These are phyloP conservation scores for Malacoctenus gilli DNA, from an alignment of 2,797 vertebrate genomes.

Conservation along the genomic window DNA sequence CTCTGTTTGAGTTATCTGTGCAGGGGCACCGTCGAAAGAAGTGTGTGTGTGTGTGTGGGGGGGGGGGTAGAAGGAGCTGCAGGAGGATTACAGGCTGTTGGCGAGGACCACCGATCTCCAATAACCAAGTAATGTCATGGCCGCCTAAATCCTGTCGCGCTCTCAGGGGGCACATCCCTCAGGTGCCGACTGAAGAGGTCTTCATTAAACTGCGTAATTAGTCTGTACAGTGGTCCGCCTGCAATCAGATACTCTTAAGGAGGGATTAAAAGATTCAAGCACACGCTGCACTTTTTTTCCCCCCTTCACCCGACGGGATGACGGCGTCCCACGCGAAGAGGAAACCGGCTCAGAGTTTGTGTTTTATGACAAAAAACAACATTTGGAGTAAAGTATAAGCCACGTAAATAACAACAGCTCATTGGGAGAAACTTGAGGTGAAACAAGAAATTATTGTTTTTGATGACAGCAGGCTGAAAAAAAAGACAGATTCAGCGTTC, in stretches of 20 bases:
- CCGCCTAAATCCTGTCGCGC: constrained; percentile 39
- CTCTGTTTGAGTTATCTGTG: constrained; percentile 5
- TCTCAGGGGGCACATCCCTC: constrained; percentile 28
- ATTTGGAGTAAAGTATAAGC: no score
- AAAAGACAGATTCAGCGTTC: no score
- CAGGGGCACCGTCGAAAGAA: constrained; percentile 7
- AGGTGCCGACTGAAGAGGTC: constrained; percentile 20
- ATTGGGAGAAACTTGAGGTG: no score
- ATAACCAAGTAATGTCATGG: constrained; percentile 41
- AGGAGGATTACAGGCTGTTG: constrained; percentile 24
- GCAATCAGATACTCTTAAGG: constrained; percentile 5
- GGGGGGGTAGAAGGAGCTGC: constrained; percentile 19
- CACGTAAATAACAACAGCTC: no score
- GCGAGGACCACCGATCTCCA: constrained; percentile 18
- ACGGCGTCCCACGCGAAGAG: neutral
- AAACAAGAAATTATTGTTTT: no score
- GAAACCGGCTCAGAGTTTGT: neutral
- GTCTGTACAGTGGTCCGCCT: neutral
- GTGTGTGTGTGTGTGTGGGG: no score
- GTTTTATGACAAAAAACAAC: no score
- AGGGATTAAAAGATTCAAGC: constrained; percentile 30
- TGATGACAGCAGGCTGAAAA: no score
- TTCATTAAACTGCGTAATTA: constrained; percentile 44
- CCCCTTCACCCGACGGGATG: constrained; percentile 3
- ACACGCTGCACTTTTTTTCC: constrained; percentile 8